Base-by-base conservation (phyloP, 2,797 vertebrate genomes). In the Mormyrus proboscirostris region DNA sequence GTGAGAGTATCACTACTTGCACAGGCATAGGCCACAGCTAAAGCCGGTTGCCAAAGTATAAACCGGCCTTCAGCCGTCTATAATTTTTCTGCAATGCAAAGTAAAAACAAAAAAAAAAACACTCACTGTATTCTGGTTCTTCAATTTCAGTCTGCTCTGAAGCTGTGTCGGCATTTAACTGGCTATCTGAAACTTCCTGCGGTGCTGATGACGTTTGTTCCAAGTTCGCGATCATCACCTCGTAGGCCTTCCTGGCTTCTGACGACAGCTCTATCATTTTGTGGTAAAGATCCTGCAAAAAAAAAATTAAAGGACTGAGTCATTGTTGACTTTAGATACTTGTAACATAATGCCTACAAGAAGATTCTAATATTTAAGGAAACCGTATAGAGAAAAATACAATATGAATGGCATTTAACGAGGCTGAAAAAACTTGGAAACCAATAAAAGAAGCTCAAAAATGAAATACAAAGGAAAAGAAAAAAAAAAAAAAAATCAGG, bases 231-330 rank as follows among this genome's bases (percentile, higher is more conserved):
- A 99, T 93, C 98, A 98, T 98, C 87, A 94, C 96, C 91, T 97
- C 97, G 91, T 99, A 99, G 0, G 97, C 96, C 91, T 91, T 95
- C 91, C 98, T 96, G 73, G 98, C 99, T 89, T 97, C 97, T 84
- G 96, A 95, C 0, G 98, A 98, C 92, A 99, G 93, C 93, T 98
- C 97, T 1, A 98, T 97, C 97, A 99, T 97, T 95, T 96, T 97
- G 88, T 98, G 98, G 93, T 98, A 99, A 92, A 97, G 94, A 92
- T 99, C 98, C 98, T 99, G 91, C 9, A 53, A 88, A 82, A 29
- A 51, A 0, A n/a, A 5, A 25, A 2, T 62, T 22, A 9, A 25
- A 69, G 62, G 65, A 33, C 10, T 33, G 14, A 7, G 73, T n/a
- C 38, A 38, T 65, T 14, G 33, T 79, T 1, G 16, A 41, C 33